Conservation (phyloP, 2,113 vertebrate genomes). For the Caranx ignobilis region DNA sequence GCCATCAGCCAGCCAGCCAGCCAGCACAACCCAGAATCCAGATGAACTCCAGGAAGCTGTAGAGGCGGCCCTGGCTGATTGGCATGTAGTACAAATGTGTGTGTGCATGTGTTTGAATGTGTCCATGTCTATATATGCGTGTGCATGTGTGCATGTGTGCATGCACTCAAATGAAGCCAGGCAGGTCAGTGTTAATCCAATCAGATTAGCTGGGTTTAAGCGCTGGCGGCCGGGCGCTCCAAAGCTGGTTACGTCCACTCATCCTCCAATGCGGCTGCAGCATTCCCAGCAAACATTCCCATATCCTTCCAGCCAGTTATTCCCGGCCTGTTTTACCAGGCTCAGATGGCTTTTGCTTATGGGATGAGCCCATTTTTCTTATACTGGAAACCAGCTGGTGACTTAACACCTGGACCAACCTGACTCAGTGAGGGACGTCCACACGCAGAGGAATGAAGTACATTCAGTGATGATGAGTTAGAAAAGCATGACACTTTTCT, state of each 20-base stretch:
- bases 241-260: slow-evolving; percentile 81
- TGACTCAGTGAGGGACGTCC: background rate
- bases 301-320: slow-evolving; percentile 45
- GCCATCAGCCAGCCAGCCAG: slow-evolving; percentile 56
- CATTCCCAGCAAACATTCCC: slow-evolving; percentile 65
- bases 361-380: slow-evolving; percentile 16
- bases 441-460: background rate
- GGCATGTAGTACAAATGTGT: slow-evolving; percentile 32
- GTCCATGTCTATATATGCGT: slow-evolving; percentile 1
- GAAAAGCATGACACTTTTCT: background rate
- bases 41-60: slow-evolving; percentile 70
- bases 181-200: slow-evolving; percentile 85
- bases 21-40: slow-evolving; percentile 60
- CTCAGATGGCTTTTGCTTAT: slow-evolving; percentile 27
- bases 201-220: slow-evolving; percentile 85
- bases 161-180: slow-evolving; percentile 54
- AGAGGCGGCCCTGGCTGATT: slow-evolving; percentile 51
- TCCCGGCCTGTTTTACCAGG: slow-evolving; percentile 34
- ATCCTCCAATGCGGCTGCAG: slow-evolving; percentile 58
- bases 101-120: slow-evolving; percentile 20
- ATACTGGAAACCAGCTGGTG: slow-evolving; percentile 26
- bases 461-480: background rate
- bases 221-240: slow-evolving; percentile 66
- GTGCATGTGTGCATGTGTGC: background rate
- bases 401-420: background rate